Conservation (phyloP, 2,113 vertebrate genomes). For the Etia nguti region DNA sequence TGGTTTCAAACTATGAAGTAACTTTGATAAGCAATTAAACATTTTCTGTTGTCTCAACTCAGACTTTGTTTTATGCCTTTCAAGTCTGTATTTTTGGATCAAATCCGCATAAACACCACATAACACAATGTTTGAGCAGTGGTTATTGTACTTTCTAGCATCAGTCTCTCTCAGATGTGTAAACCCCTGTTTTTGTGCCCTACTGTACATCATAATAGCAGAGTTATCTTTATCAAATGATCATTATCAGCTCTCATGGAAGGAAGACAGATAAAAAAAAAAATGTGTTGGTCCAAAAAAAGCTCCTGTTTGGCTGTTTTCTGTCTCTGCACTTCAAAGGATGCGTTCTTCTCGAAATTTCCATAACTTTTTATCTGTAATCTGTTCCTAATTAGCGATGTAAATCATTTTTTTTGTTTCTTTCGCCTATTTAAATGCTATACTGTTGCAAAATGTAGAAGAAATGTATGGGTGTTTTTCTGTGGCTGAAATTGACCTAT, state of each 20-base stretch:
- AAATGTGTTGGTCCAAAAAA: conserved; percentile 42
- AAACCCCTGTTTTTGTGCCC: conserved; percentile 22
- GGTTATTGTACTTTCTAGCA: conserved; percentile 38
- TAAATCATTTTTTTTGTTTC: conserved; percentile 29
- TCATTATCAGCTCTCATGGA: conserved; percentile 54
- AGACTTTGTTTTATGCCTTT: conserved; percentile 60
- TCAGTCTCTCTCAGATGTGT: conserved; percentile 55
- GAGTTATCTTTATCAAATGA: conserved; percentile 62
- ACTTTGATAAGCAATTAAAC: conserved; percentile 80
- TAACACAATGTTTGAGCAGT: conserved; percentile 21
- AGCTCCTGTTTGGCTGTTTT: conserved; percentile 29
- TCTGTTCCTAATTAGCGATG: conserved; percentile 60
- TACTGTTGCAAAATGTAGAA: not conserved
- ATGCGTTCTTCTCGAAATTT: conserved; percentile 30
- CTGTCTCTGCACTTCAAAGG: conserved; percentile 61
- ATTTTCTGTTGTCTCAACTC: conserved; percentile 65
- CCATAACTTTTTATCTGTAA: conserved; percentile 60
- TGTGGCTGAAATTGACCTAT: conserved; percentile 21
- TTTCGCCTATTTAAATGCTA: not conserved
- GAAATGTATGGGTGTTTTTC: not conserved
- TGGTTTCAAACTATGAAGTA: conserved; percentile 63
- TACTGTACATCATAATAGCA: conserved; percentile 46
- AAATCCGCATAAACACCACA: conserved; percentile 46
- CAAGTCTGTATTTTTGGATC: conserved; percentile 69
- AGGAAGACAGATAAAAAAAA: not conserved